Conservation (phyloP, 1,140 invertebrate species). For the Laupala kohalensis region DNA sequence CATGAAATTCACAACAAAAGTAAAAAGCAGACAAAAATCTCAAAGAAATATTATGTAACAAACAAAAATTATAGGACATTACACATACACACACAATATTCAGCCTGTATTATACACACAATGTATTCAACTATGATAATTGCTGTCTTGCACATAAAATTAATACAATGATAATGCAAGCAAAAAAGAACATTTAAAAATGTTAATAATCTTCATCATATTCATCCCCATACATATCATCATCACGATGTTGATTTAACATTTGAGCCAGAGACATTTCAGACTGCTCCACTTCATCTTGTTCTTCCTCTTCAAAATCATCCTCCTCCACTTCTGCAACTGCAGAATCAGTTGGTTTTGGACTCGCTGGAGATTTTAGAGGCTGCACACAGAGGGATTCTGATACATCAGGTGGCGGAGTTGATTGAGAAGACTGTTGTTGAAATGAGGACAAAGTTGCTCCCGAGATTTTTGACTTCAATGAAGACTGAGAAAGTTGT, state of each 20-base stretch:
- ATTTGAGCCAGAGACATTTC: conserved; percentile 6
- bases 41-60: too few species aligned
- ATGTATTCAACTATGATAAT: too few species aligned
- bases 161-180: too few species aligned
- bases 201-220: conserved; percentile 3
- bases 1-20: too few species aligned
- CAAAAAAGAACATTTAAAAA: too few species aligned
- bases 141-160: too few species aligned
- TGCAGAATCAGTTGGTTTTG: background rate
- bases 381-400: background rate
- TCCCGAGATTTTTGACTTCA: background rate
- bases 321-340: background rate
- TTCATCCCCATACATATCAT: conserved; percentile 7
- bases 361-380: background rate
- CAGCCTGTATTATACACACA: too few species aligned
- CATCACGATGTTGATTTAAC: conserved; percentile 5
- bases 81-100: too few species aligned
- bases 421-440: background rate
- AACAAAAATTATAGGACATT: too few species aligned
- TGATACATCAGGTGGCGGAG: background rate
- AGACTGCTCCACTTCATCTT: background rate
- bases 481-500: background rate
- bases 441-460: background rate
- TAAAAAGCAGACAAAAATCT: too few species aligned
- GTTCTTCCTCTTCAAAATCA: background rate